A percentile compares a stretch with the other conserved stretches of the same genome.
phyloP scores from a whole-genome alignment of 2,888 invertebrate species.

The Drosophila sordidula region DNA sequence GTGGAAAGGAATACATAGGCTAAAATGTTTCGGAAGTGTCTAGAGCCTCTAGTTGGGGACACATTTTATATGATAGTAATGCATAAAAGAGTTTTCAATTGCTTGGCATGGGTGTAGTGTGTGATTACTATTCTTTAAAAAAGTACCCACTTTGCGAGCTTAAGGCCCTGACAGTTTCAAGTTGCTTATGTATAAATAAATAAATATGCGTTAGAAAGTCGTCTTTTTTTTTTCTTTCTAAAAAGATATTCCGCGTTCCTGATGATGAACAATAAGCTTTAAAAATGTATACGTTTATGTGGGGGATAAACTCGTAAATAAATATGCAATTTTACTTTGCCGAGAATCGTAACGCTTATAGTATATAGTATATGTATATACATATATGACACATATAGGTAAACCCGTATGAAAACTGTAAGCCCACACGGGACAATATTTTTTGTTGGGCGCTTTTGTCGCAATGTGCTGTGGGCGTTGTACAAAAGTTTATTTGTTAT shows the following conservation, averaged over 20 bases:
- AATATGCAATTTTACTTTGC: constrained; percentile 11
- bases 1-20: constrained; percentile 5
- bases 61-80: neutral
- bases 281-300: constrained; percentile 1
- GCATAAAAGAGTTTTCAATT: neutral
- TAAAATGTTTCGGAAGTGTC: no score
- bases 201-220: neutral
- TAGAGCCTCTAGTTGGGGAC: no score
- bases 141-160: no score
- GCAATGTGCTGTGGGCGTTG: constrained; percentile 55
- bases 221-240: neutral
- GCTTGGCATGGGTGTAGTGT: neutral
- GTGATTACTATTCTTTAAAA: no score
- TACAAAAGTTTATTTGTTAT: constrained; percentile 59
- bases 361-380: no score
- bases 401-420: constrained; percentile 18
- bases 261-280: constrained; percentile 6
- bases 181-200: no score
- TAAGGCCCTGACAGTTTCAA: no score
- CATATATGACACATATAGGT: neutral
- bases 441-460: constrained; percentile 24
- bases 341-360: neutral
- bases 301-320: constrained; percentile 8
- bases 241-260: constrained; percentile 2
- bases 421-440: constrained; percentile 34